Percentiles rank a stretch among this genome's conserved stretches.
These are phyloP conservation scores for Ariopsis seemanni DNA, from an alignment of 2,113 vertebrate genomes.

Conservation along the genomic window DNA sequence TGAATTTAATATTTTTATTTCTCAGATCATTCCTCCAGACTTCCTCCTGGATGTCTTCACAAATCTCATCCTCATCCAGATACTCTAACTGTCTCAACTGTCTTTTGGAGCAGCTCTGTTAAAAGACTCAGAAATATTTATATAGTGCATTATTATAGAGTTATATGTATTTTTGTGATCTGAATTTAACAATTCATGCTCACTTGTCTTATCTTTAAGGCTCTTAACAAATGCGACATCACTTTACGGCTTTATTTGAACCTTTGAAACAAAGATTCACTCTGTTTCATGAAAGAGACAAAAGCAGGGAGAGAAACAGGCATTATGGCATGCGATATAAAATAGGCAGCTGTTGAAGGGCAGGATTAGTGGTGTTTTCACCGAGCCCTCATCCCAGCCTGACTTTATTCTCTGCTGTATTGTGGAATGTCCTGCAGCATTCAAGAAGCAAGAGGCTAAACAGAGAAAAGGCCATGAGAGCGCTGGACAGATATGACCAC, in stretches of 20 bases:
- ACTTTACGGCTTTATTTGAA: background rate
- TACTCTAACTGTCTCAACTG: background rate
- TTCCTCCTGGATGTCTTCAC: background rate
- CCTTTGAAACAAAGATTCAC: constrained; percentile 20
- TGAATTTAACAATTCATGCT: background rate
- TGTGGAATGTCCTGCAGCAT: constrained; percentile 33
- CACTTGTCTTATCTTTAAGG: background rate
- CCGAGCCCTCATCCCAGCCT: constrained; percentile 75
- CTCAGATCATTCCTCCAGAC: constrained; percentile 11
- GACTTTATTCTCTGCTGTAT: constrained; percentile 65
- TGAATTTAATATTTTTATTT: constrained; percentile 17
- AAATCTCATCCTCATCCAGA: constrained; percentile 1
- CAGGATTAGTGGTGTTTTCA: constrained; percentile 74
- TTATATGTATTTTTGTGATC: background rate
- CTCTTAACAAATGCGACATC: background rate
- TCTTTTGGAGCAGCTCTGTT: background rate
- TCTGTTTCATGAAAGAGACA: constrained; percentile 20
- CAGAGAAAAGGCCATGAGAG: constrained; percentile 43
- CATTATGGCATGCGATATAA: constrained; percentile 39
- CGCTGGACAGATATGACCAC: constrained; percentile 12
- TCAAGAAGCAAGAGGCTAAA: constrained; percentile 71
- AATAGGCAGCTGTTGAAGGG: constrained; percentile 70
- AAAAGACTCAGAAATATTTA: background rate
- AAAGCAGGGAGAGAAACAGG: constrained; percentile 21
- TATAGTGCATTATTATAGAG: background rate